phyloP scores from a whole-genome alignment of 2,113 vertebrate species.

The Excalfactoria chinensis region DNA sequence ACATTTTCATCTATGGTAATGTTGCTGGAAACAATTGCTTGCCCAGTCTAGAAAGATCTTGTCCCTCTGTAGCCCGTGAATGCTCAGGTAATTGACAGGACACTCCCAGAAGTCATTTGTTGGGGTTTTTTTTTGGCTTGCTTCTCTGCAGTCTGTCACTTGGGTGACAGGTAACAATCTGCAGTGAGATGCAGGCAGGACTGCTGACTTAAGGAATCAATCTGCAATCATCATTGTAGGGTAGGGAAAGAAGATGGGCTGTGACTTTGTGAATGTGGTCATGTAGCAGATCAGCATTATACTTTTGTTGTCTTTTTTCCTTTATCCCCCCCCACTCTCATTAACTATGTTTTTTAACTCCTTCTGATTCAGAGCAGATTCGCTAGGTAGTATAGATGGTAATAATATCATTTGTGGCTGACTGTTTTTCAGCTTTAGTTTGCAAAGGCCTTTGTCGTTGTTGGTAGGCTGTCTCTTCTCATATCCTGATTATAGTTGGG shows the following conservation, averaged over 20 bases:
- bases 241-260: not conserved
- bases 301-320: not conserved
- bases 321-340: not conserved
- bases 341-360: not conserved
- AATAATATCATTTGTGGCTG: not conserved
- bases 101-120: not conserved
- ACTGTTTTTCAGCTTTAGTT: not conserved
- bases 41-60: not conserved
- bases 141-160: not conserved
- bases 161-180: constrained; percentile 16
- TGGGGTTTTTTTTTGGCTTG: not conserved
- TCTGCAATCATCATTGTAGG: not conserved
- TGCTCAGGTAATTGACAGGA: not conserved
- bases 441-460: fast-evolving
- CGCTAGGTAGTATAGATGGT: not conserved
- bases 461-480: not conserved
- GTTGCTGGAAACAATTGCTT: not conserved
- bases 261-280: not conserved
- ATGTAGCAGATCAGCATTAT: not conserved
- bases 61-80: not conserved
- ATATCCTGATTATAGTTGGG: not conserved
- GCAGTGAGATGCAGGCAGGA: not conserved
- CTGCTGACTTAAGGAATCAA: not conserved
- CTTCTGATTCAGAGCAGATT: not conserved
- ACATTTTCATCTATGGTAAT: not conserved